These are phyloP conservation scores for Isoperla grammatica DNA, from an alignment of 2,888 invertebrate species.

Conservation along the genomic window DNA sequence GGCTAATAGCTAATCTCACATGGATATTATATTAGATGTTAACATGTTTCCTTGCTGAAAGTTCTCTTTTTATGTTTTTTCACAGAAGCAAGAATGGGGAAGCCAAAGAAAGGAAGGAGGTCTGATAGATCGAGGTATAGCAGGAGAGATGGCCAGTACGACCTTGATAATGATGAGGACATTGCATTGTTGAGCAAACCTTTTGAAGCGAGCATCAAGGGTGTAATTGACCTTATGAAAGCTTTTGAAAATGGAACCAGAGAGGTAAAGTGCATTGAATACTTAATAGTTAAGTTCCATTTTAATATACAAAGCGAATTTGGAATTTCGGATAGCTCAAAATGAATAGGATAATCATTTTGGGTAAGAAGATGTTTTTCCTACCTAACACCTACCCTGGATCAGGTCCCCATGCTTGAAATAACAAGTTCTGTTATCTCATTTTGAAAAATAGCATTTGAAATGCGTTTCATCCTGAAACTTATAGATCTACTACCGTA, in stretches of 20 bases:
- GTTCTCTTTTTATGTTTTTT: neutral
- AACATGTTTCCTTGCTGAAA: too few species aligned
- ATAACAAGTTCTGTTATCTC: too few species aligned
- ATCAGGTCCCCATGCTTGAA: too few species aligned
- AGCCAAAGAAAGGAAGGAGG: slow-evolving; percentile 1
- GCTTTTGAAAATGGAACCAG: slow-evolving; percentile 28
- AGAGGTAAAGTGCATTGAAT: slow-evolving; percentile 27
- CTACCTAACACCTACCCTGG: too few species aligned
- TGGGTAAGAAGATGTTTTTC: too few species aligned
- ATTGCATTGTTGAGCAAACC: slow-evolving; percentile 15
- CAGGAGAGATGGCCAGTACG: too few species aligned
- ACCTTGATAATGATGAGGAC: neutral
- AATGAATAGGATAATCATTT: too few species aligned
- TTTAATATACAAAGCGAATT: neutral
- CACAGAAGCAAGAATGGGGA: slow-evolving; percentile 1
- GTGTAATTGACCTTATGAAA: slow-evolving; percentile 9
- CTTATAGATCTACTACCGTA: too few species aligned
- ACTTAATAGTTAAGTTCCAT: neutral
- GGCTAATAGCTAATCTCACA: too few species aligned
- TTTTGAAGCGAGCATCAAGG: slow-evolving; percentile 8
- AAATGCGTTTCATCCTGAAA: too few species aligned
- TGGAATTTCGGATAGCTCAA: slow-evolving; percentile 4
- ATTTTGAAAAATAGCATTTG: too few species aligned
- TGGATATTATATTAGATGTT: too few species aligned
- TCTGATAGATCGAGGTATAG: neutral